These are phyloP conservation scores for Alces alces DNA, from an alignment of 2,113 vertebrate species.

Conservation along the genomic window DNA sequence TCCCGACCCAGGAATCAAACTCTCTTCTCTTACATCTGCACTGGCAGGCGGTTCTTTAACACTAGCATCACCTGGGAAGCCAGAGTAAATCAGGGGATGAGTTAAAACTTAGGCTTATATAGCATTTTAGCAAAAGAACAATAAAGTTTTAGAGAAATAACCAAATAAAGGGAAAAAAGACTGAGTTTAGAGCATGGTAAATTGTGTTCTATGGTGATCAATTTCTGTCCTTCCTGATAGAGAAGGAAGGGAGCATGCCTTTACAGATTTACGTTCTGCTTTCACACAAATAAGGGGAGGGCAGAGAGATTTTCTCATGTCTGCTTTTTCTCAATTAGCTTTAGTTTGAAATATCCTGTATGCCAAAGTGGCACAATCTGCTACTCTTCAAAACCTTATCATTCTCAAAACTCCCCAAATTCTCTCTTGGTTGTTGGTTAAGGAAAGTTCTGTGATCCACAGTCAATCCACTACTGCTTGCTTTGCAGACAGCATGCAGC, in stretches of 20 bases:
- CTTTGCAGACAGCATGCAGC: not conserved
- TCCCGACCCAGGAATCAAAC: too few species aligned
- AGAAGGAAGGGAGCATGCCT: not conserved
- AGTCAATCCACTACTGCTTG: not conserved
- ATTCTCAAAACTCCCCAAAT: not conserved
- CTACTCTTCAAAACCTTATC: not conserved
- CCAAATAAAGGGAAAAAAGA: not conserved
- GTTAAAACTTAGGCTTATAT: not conserved
- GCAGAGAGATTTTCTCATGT: not conserved
- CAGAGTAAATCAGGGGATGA: not conserved
- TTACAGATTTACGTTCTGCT: not conserved
- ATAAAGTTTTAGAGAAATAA: not conserved
- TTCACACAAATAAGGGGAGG: not conserved
- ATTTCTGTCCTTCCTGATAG: not conserved
- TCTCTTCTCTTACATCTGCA: too few species aligned
- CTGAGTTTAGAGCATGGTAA: not conserved
- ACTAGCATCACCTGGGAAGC: too few species aligned
- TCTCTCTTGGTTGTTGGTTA: not conserved
- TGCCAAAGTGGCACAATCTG: not conserved
- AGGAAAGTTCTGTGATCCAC: not conserved
- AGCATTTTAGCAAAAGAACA: not conserved
- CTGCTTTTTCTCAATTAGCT: not conserved
- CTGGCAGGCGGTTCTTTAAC: too few species aligned
- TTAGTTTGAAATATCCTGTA: not conserved
- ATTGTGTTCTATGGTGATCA: not conserved